phyloP scores from a whole-genome alignment of 2,888 invertebrate genomes.

The Amiota mariae region DNA sequence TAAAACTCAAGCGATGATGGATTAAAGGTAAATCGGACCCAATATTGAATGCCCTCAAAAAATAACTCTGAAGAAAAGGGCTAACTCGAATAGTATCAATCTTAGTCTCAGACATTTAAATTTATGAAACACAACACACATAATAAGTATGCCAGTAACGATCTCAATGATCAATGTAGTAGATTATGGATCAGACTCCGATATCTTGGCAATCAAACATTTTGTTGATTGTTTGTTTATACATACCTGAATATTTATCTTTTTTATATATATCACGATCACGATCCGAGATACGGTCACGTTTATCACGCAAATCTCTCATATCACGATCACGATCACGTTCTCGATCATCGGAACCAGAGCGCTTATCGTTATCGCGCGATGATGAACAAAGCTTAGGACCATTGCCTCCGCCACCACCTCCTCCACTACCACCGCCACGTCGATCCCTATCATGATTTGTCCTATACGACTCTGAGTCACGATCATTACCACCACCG shows the following conservation, averaged over 20 bases:
- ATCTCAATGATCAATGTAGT: too few relatives aligned
- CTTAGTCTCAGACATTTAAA: too few relatives aligned
- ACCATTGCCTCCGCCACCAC: conserved; percentile 56
- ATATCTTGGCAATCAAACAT: too few relatives aligned
- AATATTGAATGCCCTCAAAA: too few relatives aligned
- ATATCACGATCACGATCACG: conserved; percentile 72
- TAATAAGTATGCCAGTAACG: too few relatives aligned
- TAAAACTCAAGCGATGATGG: too few relatives aligned
- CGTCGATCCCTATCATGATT: conserved; percentile 86
- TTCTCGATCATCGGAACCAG: conserved; percentile 73
- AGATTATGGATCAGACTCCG: too few relatives aligned
- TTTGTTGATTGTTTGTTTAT: background rate
- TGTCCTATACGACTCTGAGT: conserved; percentile 84
- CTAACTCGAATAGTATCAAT: too few relatives aligned
- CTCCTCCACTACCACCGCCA: conserved; percentile 56
- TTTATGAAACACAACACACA: too few relatives aligned
- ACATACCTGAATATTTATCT: conserved; percentile 58
- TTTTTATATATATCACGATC: conserved; percentile 68
- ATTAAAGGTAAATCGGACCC: too few relatives aligned
- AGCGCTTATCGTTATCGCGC: conserved; percentile 71
- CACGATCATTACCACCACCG: conserved; percentile 73
- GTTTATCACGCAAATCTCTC: conserved; percentile 68
- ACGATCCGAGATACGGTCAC: conserved; percentile 70
- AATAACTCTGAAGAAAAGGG: too few relatives aligned
- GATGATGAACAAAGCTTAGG: conserved; percentile 66